Evolutionary conservation across 1,140 invertebrate species (phyloP).

Genomic region (Zaprionus capensis): DNA sequence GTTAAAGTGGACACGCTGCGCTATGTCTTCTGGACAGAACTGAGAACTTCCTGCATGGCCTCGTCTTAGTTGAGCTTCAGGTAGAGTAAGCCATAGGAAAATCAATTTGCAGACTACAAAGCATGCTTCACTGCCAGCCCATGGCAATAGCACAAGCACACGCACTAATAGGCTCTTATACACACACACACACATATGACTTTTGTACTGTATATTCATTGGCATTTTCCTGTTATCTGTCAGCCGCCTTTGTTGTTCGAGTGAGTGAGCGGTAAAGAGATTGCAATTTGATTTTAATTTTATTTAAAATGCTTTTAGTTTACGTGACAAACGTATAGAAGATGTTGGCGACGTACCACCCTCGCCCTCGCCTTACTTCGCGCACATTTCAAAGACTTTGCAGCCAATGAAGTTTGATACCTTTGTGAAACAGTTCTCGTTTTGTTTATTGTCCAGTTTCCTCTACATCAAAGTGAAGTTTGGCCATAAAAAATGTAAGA

Average conservation of each 20-base stretch:
- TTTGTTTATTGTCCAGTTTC: conserved; percentile 42
- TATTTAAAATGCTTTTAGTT: conserved; percentile 79
- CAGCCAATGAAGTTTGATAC: conserved; percentile 72
- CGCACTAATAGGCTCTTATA: background rate
- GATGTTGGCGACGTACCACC: conserved; percentile 11
- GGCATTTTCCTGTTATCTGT: conserved; percentile 72
- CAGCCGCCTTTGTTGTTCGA: conserved; percentile 5
- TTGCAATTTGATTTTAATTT: conserved; percentile 79
- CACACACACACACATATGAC: conserved; percentile 25
- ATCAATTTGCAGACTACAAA: conserved; percentile 67
- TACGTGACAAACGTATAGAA: conserved; percentile 46
- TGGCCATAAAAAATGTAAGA: conserved; percentile 33
- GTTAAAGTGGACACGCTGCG: conserved; percentile 33
- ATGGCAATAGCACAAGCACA: conserved; percentile 7
- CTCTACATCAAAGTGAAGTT: conserved; percentile 20
- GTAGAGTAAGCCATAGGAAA: conserved; percentile 62
- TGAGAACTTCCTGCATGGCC: background rate
- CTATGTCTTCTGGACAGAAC: conserved; percentile 29
- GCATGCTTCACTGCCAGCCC: conserved; percentile 35
- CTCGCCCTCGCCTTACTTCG: background rate
- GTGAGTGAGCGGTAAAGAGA: background rate
- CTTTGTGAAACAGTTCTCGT: conserved; percentile 49
- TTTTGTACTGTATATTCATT: conserved; percentile 59
- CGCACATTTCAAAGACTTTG: conserved; percentile 40
- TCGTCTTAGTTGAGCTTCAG: conserved; percentile 27